A percentile compares a stretch with the other conserved stretches of the same genome.
phyloP scores from a whole-genome alignment of 2,113 vertebrate genomes.

The Acanthisitta chloris region DNA sequence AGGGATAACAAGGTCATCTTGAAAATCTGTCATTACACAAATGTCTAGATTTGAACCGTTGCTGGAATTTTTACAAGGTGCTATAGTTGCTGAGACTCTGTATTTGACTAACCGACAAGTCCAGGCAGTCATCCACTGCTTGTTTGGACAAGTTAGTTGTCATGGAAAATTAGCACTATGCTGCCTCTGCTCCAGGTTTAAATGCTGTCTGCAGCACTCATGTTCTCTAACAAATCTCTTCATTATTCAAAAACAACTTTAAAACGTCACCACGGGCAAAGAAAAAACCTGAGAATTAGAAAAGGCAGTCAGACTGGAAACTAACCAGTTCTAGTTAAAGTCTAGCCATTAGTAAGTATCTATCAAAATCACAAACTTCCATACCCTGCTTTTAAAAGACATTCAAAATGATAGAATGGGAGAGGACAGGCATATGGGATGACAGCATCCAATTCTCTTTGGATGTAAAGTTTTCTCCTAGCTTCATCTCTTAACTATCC shows the following conservation, averaged over 20 bases:
- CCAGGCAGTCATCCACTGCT: conserved; percentile 25
- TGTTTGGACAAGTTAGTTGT: conserved; percentile 54
- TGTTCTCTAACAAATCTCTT: background rate
- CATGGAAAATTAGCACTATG: conserved; percentile 2
- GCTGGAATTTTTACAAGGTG: conserved; percentile 35
- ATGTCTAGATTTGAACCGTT: background rate
- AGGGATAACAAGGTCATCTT: background rate
- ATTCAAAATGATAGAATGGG: background rate
- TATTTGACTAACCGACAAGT: conserved; percentile 7
- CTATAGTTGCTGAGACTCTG: background rate
- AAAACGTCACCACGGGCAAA: background rate
- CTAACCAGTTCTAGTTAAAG: background rate
- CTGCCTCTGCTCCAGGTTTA: background rate
- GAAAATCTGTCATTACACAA: background rate
- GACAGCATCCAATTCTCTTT: background rate
- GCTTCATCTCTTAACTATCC: background rate
- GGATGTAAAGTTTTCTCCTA: background rate
- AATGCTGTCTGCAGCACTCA: background rate
- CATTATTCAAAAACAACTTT: background rate
- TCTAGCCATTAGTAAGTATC: background rate
- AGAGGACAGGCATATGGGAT: background rate
- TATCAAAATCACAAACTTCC: background rate
- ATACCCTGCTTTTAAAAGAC: background rate
- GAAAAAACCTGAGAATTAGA: background rate
- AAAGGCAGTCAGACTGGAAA: background rate